Evolutionary conservation across 2,113 vertebrate species (phyloP).

Genomic region (Ageneiosus marmoratus): DNA sequence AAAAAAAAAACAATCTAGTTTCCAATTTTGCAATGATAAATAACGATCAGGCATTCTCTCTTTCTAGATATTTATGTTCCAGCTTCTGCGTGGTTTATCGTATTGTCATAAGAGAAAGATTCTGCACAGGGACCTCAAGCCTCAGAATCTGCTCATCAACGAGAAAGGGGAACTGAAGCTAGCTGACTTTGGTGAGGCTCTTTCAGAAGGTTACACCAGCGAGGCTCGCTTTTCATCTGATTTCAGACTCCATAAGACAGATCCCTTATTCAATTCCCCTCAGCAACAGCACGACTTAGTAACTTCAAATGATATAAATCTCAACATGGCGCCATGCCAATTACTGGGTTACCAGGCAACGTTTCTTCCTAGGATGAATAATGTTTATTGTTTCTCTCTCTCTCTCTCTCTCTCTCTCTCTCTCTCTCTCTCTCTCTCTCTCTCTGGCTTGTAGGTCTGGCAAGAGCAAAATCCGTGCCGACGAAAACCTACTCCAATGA

Average conservation of each 20-base stretch:
- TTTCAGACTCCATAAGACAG: conserved; percentile 18
- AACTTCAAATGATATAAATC: conserved; percentile 29
- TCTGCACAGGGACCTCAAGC: conserved; percentile 94
- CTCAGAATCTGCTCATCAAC: conserved; percentile 96
- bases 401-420: background rate
- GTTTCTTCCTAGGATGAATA: conserved; percentile 30
- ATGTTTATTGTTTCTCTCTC: conserved; percentile 35
- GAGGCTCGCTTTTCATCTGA: background rate
- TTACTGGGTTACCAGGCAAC: conserved; percentile 45
- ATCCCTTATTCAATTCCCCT: conserved; percentile 22
- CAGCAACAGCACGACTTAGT: conserved; percentile 30
- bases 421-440: background rate
- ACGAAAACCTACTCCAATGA: too few species aligned
- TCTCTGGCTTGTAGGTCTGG: conserved; percentile 76
- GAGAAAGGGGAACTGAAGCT: conserved; percentile 93
- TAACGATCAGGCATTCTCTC: background rate
- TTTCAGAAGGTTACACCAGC: conserved; percentile 17
- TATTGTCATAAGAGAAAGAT: conserved; percentile 95
- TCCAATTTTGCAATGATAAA: background rate
- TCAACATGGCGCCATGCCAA: conserved; percentile 28
- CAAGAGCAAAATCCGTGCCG: too few species aligned
- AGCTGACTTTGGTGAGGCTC: conserved; percentile 88
- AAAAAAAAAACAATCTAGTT: background rate
- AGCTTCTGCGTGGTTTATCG: conserved; percentile 89
- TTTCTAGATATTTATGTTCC: conserved; percentile 94